These are phyloP conservation scores for Holothuria leucospilota DNA, from an alignment of 53 echinoderm and acorn worm species.

Conservation along the genomic window DNA sequence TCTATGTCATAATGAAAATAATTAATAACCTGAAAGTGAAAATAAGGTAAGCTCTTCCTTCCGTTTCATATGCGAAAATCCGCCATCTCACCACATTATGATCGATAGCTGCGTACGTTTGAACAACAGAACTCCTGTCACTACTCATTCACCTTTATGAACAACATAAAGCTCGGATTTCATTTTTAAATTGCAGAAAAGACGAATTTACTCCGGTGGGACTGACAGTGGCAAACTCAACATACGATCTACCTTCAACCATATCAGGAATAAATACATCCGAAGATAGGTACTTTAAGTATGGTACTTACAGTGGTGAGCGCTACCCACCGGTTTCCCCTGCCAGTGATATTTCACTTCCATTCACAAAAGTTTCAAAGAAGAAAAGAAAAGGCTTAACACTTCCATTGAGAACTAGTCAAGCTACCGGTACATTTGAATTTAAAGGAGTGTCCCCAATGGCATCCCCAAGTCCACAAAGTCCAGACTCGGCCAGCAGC, in stretches of 20 bases:
- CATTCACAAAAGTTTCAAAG: constrained; percentile 7
- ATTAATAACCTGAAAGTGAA: too few species aligned
- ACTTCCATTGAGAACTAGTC: constrained; percentile 28
- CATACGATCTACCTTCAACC: constrained; percentile 36
- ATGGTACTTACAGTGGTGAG: constrained; percentile 48
- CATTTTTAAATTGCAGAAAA: background rate
- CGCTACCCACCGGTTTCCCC: constrained; percentile 29
- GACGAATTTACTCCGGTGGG: constrained; percentile 2
- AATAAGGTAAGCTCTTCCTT: too few species aligned
- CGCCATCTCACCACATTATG: too few species aligned
- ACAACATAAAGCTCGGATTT: too few species aligned
- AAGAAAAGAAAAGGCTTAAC: constrained; percentile 33
- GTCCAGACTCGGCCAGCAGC: background rate
- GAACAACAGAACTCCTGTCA: too few species aligned
- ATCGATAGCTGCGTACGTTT: too few species aligned
- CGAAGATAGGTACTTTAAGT: constrained; percentile 12
- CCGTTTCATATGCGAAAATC: too few species aligned
- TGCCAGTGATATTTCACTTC: background rate
- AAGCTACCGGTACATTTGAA: constrained; percentile 16
- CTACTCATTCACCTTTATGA: too few species aligned
- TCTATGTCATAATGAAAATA: too few species aligned
- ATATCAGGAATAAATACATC: constrained; percentile 49
- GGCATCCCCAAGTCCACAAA: constrained; percentile 7
- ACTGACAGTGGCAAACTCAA: constrained; percentile 41
- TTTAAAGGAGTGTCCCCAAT: background rate